Percentiles rank a stretch among this genome's conserved stretches.
Conservation (phyloP, 1,140 invertebrate genomes). For the Bathynomus jamesi region DNA sequence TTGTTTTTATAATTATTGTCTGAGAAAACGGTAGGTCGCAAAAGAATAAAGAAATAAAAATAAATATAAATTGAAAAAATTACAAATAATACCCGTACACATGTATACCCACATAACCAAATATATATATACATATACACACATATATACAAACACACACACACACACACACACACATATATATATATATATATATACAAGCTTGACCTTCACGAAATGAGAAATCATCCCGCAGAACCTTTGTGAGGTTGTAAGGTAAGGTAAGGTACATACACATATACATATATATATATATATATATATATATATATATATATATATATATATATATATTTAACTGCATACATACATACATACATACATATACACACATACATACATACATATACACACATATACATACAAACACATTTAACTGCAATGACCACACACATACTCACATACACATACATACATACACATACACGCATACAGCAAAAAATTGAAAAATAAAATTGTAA, state of each 20-base stretch:
- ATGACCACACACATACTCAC: too few relatives aligned
- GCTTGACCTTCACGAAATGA: too few relatives aligned
- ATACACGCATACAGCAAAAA: too few relatives aligned
- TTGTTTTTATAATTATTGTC: too few relatives aligned
- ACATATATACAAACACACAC: not conserved
- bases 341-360: not conserved
- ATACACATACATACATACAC: too few relatives aligned
- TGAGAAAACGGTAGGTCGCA: too few relatives aligned
- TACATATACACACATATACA: not conserved
- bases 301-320: not conserved
- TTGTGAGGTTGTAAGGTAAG: too few relatives aligned
- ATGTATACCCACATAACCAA: not conserved
- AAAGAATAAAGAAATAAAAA: not conserved
- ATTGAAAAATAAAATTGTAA: too few relatives aligned
- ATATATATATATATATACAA: not conserved
- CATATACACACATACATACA: not conserved
- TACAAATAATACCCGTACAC: not conserved
- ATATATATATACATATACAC: not conserved
- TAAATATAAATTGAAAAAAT: not conserved
- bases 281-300: not conserved
- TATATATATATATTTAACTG: not conserved
- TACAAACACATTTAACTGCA: not conserved
- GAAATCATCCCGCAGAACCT: too few relatives aligned
- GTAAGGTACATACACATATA: not conserved
- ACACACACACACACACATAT: not conserved